A percentile compares a stretch with the other conserved stretches of the same genome.
Conservation (phyloP, 2,797 vertebrate species). For the Myotis myotis region DNA sequence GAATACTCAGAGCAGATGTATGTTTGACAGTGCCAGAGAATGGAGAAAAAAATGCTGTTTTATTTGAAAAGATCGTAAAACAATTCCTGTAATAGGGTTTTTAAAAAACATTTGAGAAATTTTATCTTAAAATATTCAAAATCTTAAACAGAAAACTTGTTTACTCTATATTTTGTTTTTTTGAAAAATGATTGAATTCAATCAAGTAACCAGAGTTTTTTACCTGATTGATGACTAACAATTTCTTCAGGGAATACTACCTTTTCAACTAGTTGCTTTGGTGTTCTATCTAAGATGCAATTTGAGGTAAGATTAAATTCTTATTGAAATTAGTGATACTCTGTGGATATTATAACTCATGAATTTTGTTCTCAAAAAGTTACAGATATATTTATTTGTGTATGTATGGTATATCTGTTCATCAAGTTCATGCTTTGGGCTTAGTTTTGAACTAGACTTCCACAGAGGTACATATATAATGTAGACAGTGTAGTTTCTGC, state of each 20-base stretch:
- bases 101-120: not conserved
- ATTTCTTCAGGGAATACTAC: not conserved
- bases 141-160: not conserved
- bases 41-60: not conserved
- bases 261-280: not conserved
- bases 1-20: not conserved
- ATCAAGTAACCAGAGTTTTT: not conserved
- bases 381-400: not conserved
- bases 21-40: not conserved
- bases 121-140: not conserved
- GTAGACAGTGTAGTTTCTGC: not conserved
- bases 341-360: not conserved
- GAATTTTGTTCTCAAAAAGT: not conserved
- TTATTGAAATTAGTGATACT: not conserved
- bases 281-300: not conserved
- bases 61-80: not conserved
- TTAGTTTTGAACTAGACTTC: not conserved
- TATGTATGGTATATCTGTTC: not conserved
- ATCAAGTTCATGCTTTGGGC: not conserved
- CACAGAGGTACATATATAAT: not conserved
- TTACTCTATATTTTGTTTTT: not conserved
- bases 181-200: not conserved
- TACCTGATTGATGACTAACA: not conserved
- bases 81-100: not conserved
- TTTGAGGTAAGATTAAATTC: constrained; percentile 13